Percentiles rank a stretch among this genome's conserved stretches.
phyloP scores from a whole-genome alignment of 2,797 vertebrate genomes.

The Myripristis jacobus region DNA sequence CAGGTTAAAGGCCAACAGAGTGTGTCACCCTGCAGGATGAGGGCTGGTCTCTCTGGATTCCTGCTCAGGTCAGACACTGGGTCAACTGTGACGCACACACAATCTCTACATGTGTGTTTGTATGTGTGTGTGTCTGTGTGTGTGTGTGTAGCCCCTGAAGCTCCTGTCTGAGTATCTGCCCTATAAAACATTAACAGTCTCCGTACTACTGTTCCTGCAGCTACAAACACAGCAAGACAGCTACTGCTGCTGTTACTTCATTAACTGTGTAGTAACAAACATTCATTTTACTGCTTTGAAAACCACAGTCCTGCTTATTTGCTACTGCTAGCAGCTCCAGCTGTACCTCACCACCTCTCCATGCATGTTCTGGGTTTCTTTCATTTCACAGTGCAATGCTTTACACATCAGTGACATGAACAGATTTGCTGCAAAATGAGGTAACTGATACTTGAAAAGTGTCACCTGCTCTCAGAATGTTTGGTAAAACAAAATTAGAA shows the following conservation, averaged over 20 bases:
- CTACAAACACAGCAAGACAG: slow-evolving; percentile 54
- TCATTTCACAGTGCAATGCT: slow-evolving; percentile 1
- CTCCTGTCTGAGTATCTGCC: slow-evolving; percentile 59
- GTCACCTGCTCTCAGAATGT: background rate
- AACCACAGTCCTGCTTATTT: slow-evolving; percentile 11
- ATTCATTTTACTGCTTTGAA: slow-evolving; percentile 28
- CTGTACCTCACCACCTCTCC: background rate
- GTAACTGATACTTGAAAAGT: background rate
- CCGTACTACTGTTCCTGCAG: slow-evolving; percentile 50
- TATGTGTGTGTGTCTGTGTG: slow-evolving; percentile 6
- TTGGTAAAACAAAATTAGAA: too few species aligned
- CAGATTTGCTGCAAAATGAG: slow-evolving; percentile 1
- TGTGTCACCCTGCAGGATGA: slow-evolving; percentile 57
- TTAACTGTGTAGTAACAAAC: slow-evolving; percentile 29
- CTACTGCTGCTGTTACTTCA: slow-evolving; percentile 16
- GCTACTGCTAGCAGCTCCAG: slow-evolving; percentile 43
- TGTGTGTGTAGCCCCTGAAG: slow-evolving; percentile 43
- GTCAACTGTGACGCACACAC: slow-evolving; percentile 52
- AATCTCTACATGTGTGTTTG: background rate
- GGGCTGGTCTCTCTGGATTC: slow-evolving; percentile 61
- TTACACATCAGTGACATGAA: background rate
- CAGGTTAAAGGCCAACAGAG: slow-evolving; percentile 44
- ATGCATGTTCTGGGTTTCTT: background rate
- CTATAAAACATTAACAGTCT: slow-evolving; percentile 58
- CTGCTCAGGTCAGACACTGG: slow-evolving; percentile 52